Conservation (phyloP, 2,888 invertebrate species). For the Branchipolynoe longqiensis region DNA sequence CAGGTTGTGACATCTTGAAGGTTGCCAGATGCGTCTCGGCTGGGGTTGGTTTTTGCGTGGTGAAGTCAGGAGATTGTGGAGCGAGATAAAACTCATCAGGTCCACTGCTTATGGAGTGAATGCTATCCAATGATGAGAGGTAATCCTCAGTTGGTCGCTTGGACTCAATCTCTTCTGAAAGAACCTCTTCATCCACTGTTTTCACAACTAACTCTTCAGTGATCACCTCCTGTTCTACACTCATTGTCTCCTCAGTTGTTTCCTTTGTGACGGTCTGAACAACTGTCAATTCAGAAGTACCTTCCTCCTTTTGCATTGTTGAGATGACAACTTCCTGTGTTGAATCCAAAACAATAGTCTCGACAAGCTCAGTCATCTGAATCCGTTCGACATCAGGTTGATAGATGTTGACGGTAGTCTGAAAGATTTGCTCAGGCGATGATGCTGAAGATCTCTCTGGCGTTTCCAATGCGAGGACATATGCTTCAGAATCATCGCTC, state of each 20-base stretch:
- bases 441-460: background rate
- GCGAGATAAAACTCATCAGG: slow-evolving; percentile 17
- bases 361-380: slow-evolving; percentile 8
- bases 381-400: background rate
- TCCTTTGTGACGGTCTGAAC: too few relatives aligned
- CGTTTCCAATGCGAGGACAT: background rate
- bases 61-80: background rate
- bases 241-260: background rate
- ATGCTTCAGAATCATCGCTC: background rate
- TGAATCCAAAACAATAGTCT: slow-evolving; percentile 22
- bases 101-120: background rate
- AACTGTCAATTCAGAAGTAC: too few relatives aligned
- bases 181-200: background rate
- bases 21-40: background rate
- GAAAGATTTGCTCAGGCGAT: background rate
- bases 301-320: background rate
- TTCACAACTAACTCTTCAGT: too few relatives aligned
- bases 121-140: slow-evolving; percentile 19
- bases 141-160: background rate
- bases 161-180: background rate
- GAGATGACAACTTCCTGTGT: slow-evolving; percentile 17
- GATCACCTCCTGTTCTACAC: background rate
- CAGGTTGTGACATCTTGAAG: background rate
- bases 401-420: background rate
- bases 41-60: background rate